Evolutionary conservation across 2,888 invertebrate species (phyloP).

Genomic region (Pemphredon lugubris): DNA sequence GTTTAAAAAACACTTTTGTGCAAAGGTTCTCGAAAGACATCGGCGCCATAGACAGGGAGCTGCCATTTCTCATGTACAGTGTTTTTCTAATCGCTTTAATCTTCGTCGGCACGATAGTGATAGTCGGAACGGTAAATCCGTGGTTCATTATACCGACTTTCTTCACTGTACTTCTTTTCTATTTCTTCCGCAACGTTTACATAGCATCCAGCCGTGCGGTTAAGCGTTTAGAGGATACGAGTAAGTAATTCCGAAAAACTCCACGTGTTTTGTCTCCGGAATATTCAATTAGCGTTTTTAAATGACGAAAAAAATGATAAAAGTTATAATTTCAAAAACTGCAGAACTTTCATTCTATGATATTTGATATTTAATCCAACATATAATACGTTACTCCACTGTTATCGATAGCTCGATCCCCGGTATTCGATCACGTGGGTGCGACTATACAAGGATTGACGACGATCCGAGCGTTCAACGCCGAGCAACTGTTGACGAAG

Average conservation of each 20-base stretch:
- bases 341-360: constrained; percentile 69
- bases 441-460: constrained; percentile 90
- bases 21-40: constrained; percentile 93
- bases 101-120: constrained; percentile 79
- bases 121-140: constrained; percentile 89
- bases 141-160: constrained; percentile 87
- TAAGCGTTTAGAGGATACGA: no score
- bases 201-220: constrained; percentile 89
- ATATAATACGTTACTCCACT: neutral
- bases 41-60: constrained; percentile 86
- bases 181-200: constrained; percentile 86
- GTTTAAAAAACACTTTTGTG: neutral
- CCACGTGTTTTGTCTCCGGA: no score
- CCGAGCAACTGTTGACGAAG: constrained; percentile 85
- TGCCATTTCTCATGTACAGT: constrained; percentile 85
- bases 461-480: constrained; percentile 90
- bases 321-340: no score
- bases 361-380: neutral
- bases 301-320: no score
- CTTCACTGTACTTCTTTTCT: constrained; percentile 87
- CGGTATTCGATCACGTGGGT: constrained; percentile 91
- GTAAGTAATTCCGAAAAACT: no score
- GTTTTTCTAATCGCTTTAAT: constrained; percentile 85
- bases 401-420: constrained; percentile 87
- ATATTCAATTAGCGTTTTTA: no score